Evolutionary conservation across 2,113 vertebrate species (phyloP), one percentile per base, ranked within the genome.

Genomic region (Gymnorhina tibicen): DNA sequence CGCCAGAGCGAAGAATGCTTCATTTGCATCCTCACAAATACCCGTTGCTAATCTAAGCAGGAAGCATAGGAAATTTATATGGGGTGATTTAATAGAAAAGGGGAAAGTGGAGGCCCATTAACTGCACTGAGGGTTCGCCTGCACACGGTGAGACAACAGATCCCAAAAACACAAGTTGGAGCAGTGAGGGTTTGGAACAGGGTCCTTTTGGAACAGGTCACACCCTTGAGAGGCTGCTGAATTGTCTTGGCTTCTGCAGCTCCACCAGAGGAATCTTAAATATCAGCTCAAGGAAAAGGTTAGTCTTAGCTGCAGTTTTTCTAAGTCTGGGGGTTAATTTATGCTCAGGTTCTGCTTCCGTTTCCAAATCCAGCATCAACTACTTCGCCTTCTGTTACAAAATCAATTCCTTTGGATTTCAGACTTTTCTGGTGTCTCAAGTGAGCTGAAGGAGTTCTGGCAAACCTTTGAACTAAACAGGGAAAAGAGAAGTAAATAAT

Each of bases 11-110:
- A 92, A 95, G 93, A 96, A 96, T 91, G 9, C 94, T 91, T 96
- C 89, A 96, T 97, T 97, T 96, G 96, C 96, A 95, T 97, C 30
- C 64, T 77, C 91, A 95, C 92, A 97, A 96, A 95, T 68, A 56
- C 47, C 94, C 76, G 2, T 21, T 70, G 94, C 94, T 95, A 95
- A 93, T 77, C 93, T 17, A 15, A 52, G 94, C 95, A 96, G 94
- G 94, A 95, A 85, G 80, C 93, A 24, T 0, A 52, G 84, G 63
- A 89, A 67, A 87, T 81, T 87, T 91, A 85, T 77, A 74, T n/a
- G 73, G 86, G 39, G 33, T 59, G 84, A 6, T 81, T 92, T 85
- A 75, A 78, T 5, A 32, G 64, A 7, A 84, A 35, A 81, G 66
- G 67, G 76, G 58, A 76, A 77, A 93, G 50, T 55, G 50, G 85